Percentiles rank a stretch among this genome's conserved stretches.
These are phyloP conservation scores for Oncopodura yosiiana DNA, from an alignment of 1,140 invertebrate genomes.

Conservation along the genomic window DNA sequence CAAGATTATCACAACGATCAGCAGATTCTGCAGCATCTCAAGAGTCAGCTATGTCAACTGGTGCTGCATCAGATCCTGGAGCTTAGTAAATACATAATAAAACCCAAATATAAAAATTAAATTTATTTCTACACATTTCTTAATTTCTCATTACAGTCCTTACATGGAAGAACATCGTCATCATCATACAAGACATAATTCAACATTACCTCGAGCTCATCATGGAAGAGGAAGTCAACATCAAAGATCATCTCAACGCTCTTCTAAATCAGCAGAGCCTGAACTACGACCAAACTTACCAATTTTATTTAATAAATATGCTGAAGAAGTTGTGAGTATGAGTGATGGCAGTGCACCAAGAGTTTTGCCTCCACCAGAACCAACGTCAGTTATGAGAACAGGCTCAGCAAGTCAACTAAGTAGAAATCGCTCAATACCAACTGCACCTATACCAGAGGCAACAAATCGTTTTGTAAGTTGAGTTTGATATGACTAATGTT, in stretches of 20 bases:
- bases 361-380: too few species aligned
- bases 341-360: background rate
- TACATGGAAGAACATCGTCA: too few species aligned
- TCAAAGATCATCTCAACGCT: too few species aligned
- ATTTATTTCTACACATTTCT: too few species aligned
- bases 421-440: conserved; percentile 23
- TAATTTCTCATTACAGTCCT: background rate
- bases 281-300: conserved; percentile 42
- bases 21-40: conserved; percentile 50
- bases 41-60: conserved; percentile 29
- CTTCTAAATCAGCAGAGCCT: conserved; percentile 29
- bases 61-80: conserved; percentile 44
- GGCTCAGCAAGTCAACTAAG: conserved; percentile 1
- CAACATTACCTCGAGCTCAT: too few species aligned
- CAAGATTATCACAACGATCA: conserved; percentile 58
- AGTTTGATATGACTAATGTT: background rate
- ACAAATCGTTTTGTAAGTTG: conserved; percentile 3
- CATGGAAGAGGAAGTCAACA: too few species aligned
- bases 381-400: background rate
- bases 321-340: conserved; percentile 38
- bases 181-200: too few species aligned
- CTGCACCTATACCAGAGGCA: conserved; percentile 20
- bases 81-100: too few species aligned
- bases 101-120: too few species aligned
- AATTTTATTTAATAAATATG: conserved; percentile 62